Base-by-base conservation (phyloP, 1,140 invertebrate genomes). In the Coptotermes formosanus region DNA sequence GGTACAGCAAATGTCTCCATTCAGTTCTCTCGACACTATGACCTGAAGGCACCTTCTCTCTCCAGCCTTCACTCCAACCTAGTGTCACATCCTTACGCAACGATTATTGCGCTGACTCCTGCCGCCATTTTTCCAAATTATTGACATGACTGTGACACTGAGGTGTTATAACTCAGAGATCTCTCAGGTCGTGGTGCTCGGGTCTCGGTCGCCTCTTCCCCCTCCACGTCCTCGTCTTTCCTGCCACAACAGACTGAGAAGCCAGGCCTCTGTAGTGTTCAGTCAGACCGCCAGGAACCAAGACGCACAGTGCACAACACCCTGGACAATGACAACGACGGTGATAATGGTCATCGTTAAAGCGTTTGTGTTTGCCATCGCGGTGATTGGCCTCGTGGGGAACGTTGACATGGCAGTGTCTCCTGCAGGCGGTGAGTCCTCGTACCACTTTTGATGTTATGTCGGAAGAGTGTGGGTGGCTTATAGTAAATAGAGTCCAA, bases 221-320 rank as follows among this genome's bases (percentile, higher is more conserved):
- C 64, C 64, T 75, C 64, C n/a, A 25, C 64, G 2, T 75, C n/a
- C 64, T 30, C 64, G 64, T 14, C 25, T 30, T 75, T 30, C 64
- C 64, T 8, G 64, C 64, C 64, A n/a, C 64, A 75, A 30, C 64
- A 30, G 64, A 64, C 64, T 12, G 64, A 12, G n/a, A 25, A 75
- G 64, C 64, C 64, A 8, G 64, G 25, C 55, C 64, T 30, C 59
- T 75, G 25, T 75, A 75, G 64, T 75, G 64, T 75, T 75, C 64
- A 75, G 64, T 14, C 64, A 75, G 64, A n/a, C 64, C 64, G 64
- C 64, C 64, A 30, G n/a, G 64, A 75, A 75, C 64, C 64, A 75
- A 75, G 64, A 75, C 64, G 64, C 25, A 30, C 64, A 1, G 64
- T 16, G 64, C 64, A n/a, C 64, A 30, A 75, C 64, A 25, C 64